These are phyloP conservation scores for Caradrina clavipalpis DNA, from an alignment of 2,888 invertebrate genomes.

Conservation along the genomic window DNA sequence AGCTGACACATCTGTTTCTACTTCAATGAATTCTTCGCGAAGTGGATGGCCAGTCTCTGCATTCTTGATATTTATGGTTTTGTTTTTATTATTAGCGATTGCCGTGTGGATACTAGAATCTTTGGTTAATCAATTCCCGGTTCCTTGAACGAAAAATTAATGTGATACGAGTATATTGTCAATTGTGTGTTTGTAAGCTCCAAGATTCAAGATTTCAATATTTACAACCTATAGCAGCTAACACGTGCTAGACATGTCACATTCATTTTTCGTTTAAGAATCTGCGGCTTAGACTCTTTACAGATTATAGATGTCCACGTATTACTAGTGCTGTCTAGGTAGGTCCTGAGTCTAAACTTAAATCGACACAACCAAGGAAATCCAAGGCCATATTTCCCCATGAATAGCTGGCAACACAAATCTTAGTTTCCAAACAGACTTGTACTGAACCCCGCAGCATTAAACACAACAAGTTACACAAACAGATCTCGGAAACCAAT, in stretches of 20 bases:
- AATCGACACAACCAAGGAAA: not conserved
- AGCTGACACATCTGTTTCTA: conserved; percentile 48
- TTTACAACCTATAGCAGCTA: no score
- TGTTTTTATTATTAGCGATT: not conserved
- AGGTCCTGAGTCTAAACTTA: not conserved
- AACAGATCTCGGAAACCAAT: conserved; percentile 64
- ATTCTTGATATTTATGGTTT: not conserved
- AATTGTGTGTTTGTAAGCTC: no score
- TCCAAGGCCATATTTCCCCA: not conserved
- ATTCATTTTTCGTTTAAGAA: no score
- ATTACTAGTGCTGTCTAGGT: no score
- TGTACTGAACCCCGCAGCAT: conserved; percentile 34
- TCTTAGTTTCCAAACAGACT: not conserved
- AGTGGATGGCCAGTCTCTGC: conserved; percentile 3
- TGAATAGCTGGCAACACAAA: not conserved
- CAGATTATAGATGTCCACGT: no score
- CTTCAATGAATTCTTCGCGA: conserved; percentile 24
- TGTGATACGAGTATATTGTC: no score
- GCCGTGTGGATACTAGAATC: not conserved
- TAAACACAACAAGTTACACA: conserved; percentile 50
- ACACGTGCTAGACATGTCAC: no score
- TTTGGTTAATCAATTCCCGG: not conserved
- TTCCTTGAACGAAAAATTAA: no score
- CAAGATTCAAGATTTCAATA: no score
- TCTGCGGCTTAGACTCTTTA: no score